These are phyloP conservation scores for Muscicapa striata DNA, from an alignment of 2,797 vertebrate species.

Conservation along the genomic window DNA sequence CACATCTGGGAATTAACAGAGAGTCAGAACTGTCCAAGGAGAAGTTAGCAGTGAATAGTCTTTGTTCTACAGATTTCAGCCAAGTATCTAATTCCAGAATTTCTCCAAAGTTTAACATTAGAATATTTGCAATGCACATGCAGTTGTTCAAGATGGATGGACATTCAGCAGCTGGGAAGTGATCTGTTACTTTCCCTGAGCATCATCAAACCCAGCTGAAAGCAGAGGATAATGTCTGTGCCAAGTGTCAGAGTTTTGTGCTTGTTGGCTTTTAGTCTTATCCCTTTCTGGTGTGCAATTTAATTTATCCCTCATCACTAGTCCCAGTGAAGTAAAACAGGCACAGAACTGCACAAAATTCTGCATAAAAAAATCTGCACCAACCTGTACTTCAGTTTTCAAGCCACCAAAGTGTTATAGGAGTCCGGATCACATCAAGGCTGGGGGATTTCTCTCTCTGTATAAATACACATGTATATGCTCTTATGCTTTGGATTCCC, in stretches of 20 bases:
- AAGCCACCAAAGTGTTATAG: rapidly evolving
- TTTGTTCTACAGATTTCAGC: background rate
- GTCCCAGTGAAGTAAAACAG: background rate
- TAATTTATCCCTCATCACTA: background rate
- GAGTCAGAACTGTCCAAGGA: background rate
- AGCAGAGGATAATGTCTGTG: background rate
- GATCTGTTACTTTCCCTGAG: background rate
- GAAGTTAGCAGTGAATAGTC: background rate
- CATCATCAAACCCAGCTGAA: background rate
- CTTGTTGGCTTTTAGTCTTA: background rate
- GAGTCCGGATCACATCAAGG: background rate
- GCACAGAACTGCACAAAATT: background rate
- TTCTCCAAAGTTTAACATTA: background rate
- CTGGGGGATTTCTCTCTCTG: background rate
- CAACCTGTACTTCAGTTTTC: background rate
- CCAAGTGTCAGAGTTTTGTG: background rate
- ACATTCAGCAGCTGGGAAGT: background rate
- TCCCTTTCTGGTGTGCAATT: background rate
- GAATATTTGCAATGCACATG: background rate
- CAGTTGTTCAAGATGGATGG: background rate
- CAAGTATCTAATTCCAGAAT: background rate
- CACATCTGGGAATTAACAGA: background rate
- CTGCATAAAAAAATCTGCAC: background rate
- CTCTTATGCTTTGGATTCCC: background rate
- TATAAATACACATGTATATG: rapidly evolving